A percentile compares a stretch with the other conserved stretches of the same genome.
phyloP scores from a whole-genome alignment of 37 sponge, comb jelly and placozoan genomes.

The Cliona cf. orientalis region DNA sequence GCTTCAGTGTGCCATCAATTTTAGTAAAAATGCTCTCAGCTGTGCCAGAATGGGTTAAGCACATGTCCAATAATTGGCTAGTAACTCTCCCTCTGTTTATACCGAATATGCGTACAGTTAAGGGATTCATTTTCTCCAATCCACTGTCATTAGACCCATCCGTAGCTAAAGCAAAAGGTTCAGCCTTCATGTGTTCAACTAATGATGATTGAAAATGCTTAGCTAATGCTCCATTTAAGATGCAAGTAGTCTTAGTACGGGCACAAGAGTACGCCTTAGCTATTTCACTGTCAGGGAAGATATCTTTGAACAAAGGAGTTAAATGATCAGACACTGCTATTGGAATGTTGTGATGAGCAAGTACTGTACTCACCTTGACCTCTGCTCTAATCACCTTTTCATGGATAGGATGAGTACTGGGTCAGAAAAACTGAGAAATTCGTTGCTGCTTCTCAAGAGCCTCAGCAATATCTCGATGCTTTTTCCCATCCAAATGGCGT shows the following conservation, averaged over 20 bases:
- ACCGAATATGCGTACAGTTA: conserved; percentile 38
- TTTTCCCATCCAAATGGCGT: conserved; percentile 22
- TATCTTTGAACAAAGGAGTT: conserved; percentile 50
- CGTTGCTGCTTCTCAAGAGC: conserved; percentile 7
- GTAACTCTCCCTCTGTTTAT: conserved; percentile 6
- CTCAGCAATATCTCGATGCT: conserved; percentile 28
- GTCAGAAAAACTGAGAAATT: not conserved
- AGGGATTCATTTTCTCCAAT: conserved; percentile 68
- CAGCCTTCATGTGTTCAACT: conserved; percentile 42
- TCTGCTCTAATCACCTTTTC: conserved; percentile 62
- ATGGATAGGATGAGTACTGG: not conserved
- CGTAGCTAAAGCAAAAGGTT: conserved; percentile 60
- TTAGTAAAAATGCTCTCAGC: not conserved
- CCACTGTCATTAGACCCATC: conserved; percentile 76
- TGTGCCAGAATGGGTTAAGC: not conserved
- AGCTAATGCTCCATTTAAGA: conserved; percentile 58
- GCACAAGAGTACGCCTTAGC: conserved; percentile 40
- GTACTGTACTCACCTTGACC: conserved; percentile 50
- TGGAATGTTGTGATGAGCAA: conserved; percentile 56
- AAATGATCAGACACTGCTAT: conserved; percentile 62
- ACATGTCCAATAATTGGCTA: not conserved
- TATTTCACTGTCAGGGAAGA: conserved; percentile 55
- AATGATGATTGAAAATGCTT: conserved; percentile 31
- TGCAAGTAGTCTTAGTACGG: conserved; percentile 74
- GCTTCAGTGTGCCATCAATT: not conserved